These are phyloP conservation scores for Ianthella basta DNA, from an alignment of 37 sponge, comb jelly and placozoan species.

Conservation along the genomic window DNA sequence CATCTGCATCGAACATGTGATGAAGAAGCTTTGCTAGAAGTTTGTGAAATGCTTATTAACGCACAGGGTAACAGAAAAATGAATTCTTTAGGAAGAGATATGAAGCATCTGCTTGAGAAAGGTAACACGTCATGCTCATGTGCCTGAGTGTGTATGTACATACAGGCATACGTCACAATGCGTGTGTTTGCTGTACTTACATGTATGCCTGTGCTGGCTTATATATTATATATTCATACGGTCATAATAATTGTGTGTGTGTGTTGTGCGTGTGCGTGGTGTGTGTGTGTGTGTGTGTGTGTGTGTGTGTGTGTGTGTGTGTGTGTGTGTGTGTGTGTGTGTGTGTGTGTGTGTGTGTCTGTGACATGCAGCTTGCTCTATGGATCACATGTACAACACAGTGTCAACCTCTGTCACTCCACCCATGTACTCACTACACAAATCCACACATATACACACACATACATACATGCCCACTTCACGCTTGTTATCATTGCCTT, in stretches of 20 bases:
- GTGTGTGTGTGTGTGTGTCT: conserved; percentile 26
- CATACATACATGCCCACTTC: too few species aligned
- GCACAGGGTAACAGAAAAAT: too few species aligned
- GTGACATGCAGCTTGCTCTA: not conserved
- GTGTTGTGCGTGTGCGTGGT: not conserved
- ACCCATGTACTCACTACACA: too few species aligned
- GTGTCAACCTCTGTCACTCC: not conserved
- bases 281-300: conserved; percentile 3
- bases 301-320: conserved; percentile 29
- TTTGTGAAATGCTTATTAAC: too few species aligned
- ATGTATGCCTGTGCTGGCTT: not conserved
- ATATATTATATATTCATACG: not conserved
- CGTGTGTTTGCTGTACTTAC: not conserved
- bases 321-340: conserved; percentile 29
- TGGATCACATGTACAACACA: not conserved
- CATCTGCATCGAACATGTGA: too few species aligned
- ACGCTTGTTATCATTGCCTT: too few species aligned
- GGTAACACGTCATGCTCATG: not conserved
- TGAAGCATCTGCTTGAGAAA: not conserved
- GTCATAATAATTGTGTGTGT: not conserved
- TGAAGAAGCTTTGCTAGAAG: too few species aligned
- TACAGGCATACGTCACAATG: not conserved
- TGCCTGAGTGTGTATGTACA: conserved; percentile 5
- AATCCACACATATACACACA: too few species aligned
- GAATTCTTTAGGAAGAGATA: not conserved